phyloP scores from a whole-genome alignment of 2,113 vertebrate genomes.

The Pelusios castaneus region DNA sequence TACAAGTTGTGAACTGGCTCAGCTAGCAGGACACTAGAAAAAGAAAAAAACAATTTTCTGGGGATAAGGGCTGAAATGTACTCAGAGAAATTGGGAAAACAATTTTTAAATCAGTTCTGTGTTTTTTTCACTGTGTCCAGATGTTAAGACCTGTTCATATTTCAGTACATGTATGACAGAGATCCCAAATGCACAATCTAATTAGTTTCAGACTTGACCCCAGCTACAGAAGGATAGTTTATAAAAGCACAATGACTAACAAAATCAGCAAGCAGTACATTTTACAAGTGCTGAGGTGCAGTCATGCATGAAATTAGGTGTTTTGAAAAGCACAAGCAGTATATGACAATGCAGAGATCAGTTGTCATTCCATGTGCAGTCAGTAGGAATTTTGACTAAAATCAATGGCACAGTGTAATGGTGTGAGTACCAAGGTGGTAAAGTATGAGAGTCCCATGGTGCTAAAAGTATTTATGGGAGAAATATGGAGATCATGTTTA shows the following conservation, averaged over 20 bases:
- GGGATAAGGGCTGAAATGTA: not conserved
- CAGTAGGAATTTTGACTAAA: not conserved
- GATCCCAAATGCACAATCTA: not conserved
- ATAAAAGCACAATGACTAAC: slow-evolving; percentile 38
- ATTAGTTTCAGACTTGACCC: slow-evolving; percentile 33
- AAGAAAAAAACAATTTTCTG: not conserved
- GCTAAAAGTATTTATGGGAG: not conserved
- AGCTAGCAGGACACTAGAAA: not conserved
- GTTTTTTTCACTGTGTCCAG: slow-evolving; percentile 6
- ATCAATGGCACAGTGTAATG: slow-evolving; percentile 4
- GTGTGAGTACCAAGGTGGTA: not conserved
- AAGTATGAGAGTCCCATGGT: not conserved
- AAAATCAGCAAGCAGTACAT: slow-evolving; percentile 21
- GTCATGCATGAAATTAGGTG: not conserved
- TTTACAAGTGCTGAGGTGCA: slow-evolving; percentile 7
- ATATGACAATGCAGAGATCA: not conserved
- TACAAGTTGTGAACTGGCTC: not conserved
- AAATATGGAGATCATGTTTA: not conserved
- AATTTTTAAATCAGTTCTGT: not conserved
- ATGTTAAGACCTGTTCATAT: slow-evolving; percentile 36
- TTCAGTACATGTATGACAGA: slow-evolving; percentile 7
- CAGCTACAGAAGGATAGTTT: not conserved
- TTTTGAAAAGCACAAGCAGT: not conserved
- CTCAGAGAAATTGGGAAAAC: not conserved
- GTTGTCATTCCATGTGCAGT: not conserved